Base-by-base conservation (phyloP, 2,113 vertebrate genomes). In the Bolborhynchus lineola region DNA sequence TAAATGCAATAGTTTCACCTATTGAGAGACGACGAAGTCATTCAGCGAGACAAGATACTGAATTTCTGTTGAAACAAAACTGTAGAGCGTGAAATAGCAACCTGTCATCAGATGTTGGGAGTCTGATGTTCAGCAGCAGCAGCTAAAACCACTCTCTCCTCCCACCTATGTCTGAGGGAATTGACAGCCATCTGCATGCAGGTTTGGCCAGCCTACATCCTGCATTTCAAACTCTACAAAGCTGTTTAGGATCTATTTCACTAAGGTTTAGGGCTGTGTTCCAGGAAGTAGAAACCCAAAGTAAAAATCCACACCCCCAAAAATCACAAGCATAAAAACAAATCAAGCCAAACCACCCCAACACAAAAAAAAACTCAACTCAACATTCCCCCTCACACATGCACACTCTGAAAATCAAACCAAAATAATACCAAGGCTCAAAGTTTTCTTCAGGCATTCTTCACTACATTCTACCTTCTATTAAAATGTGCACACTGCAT, bases 61-160 rank as follows among this genome's bases (percentile, higher is more conserved):
- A 90, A 91, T 92, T 96, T 92, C 90, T 92, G 52, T 88, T 96
- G 95, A 96, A 97, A 97, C 92, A 96, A 74, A 97, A 97, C n/a
- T 55, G 78, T 44, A 91, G 92, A 96, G 94, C 63, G 7, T 98
- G 97, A 97, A 97, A 97, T 84, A 97, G 92, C 97, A 97, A 97
- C 88, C 96, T 97, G 97, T 80, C 96, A 93, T 93, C 95, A 82
- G 87, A 86, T 74, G 84, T 0, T 68, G 86, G 62, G 90, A 97
- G 84, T 88, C 93, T 90, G 89, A 94, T 62, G 69, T 89, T 97
- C 68, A 33, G 13, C 95, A 95, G 50, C 10, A 25, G 93, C 77
- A 95, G 84, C 80, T 95, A 67, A 95, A 96, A 81, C 49, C 91
- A 79, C 67, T 75, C 86, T 94, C 74, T 89, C 86, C 93, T 94